phyloP scores from a whole-genome alignment of 2,113 vertebrate species.

The Hippolais icterina region DNA sequence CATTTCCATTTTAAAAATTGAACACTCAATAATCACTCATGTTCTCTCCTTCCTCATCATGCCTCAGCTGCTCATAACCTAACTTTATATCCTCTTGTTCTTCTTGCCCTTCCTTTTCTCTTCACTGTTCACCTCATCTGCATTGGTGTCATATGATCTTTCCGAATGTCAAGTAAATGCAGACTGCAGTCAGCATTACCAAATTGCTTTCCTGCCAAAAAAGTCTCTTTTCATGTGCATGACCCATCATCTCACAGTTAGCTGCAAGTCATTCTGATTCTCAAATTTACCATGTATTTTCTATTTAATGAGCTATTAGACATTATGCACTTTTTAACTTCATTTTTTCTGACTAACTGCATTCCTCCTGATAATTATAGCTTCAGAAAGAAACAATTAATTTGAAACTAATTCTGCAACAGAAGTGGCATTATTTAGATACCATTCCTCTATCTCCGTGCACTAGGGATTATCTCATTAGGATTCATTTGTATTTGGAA shows the following conservation, averaged over 20 bases:
- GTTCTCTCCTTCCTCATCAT: background rate
- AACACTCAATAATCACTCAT: background rate
- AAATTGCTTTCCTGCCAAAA: constrained; percentile 42
- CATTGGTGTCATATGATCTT: constrained; percentile 57
- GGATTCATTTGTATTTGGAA: constrained; percentile 26
- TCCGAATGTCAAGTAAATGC: constrained; percentile 56
- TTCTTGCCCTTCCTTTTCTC: constrained; percentile 23
- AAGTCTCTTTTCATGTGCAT: constrained; percentile 42
- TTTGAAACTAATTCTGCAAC: constrained; percentile 36
- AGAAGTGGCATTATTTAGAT: constrained; percentile 46
- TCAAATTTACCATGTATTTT: constrained; percentile 44
- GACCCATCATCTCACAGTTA: constrained; percentile 34
- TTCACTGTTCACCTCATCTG: constrained; percentile 35
- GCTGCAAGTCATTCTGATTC: constrained; percentile 41
- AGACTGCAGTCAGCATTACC: constrained; percentile 48
- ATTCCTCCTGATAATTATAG: constrained; percentile 48
- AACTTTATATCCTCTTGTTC: constrained; percentile 41
- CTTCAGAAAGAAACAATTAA: constrained; percentile 58
- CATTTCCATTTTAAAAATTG: background rate
- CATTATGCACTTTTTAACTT: constrained; percentile 28
- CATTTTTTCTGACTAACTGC: constrained; percentile 38
- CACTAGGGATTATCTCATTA: constrained; percentile 43
- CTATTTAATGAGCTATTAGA: constrained; percentile 59
- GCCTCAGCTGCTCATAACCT: background rate
- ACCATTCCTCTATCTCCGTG: background rate